These are phyloP conservation scores for Oasisia sp. DNA, from an alignment of 2,888 invertebrate species.

Conservation along the genomic window DNA sequence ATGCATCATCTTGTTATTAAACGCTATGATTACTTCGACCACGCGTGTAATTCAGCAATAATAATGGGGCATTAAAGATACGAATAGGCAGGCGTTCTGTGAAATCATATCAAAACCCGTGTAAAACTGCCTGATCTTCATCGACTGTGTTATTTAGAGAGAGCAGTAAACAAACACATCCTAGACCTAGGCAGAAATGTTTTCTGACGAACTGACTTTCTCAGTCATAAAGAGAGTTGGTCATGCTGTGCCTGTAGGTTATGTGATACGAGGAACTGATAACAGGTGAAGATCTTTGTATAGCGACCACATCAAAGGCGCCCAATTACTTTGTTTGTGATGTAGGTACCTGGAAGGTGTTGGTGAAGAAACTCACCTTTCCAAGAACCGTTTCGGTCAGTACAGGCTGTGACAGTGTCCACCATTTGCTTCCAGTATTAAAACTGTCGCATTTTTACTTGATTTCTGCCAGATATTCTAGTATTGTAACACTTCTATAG, in stretches of 20 bases:
- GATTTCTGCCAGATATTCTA: background rate
- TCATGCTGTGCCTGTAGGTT: background rate
- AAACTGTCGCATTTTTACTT: background rate
- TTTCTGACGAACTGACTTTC: background rate
- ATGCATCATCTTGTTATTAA: slow-evolving; percentile 8
- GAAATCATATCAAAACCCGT: background rate
- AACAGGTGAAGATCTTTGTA: background rate
- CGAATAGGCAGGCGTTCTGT: background rate
- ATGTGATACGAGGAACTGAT: background rate
- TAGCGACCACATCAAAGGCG: background rate
- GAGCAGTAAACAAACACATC: background rate
- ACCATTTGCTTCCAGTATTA: background rate
- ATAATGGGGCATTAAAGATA: background rate
- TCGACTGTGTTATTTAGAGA: background rate
- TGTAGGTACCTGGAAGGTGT: background rate
- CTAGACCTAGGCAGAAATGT: background rate
- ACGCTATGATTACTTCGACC: background rate
- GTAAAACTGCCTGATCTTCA: background rate
- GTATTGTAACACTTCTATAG: no score
- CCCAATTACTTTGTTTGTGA: background rate
- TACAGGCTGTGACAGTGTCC: background rate
- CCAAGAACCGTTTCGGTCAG: background rate
- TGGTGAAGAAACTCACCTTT: background rate
- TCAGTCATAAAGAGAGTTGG: background rate
- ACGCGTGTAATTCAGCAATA: background rate